Evolutionary conservation across 2,797 vertebrate genomes (phyloP).

Genomic region (Spinus olivaceus): DNA sequence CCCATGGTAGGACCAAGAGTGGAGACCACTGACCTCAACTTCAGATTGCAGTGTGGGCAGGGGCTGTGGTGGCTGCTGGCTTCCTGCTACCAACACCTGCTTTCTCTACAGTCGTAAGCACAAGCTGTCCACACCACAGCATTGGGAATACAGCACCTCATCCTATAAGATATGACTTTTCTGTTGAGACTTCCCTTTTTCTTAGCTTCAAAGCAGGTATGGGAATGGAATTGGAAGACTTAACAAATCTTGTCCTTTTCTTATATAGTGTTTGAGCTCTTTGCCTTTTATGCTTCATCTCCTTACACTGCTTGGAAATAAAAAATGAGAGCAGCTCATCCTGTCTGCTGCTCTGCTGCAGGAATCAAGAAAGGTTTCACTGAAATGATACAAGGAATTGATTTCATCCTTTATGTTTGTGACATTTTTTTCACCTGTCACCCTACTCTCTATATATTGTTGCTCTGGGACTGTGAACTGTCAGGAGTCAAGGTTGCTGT

Average conservation of each 20-base stretch:
- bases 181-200: not conserved
- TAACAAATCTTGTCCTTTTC: not conserved
- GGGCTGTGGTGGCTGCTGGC: not conserved
- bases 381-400: not conserved
- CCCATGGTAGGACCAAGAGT: not conserved
- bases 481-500: not conserved
- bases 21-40: not conserved
- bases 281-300: not conserved
- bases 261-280: not conserved
- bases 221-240: not conserved
- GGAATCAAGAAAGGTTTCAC: not conserved
- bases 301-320: not conserved
- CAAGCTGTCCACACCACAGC: not conserved
- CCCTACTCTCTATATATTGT: not conserved
- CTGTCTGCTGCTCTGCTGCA: not conserved
- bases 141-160: not conserved
- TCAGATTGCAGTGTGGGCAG: not conserved
- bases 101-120: accelerated
- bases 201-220: not conserved
- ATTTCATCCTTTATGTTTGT: not conserved
- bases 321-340: not conserved
- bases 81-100: not conserved
- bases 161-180: not conserved
- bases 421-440: not conserved
- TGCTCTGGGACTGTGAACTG: not conserved